These are phyloP conservation scores for Teleopsis dalmanni DNA, from an alignment of 1,140 invertebrate species.

Conservation along the genomic window DNA sequence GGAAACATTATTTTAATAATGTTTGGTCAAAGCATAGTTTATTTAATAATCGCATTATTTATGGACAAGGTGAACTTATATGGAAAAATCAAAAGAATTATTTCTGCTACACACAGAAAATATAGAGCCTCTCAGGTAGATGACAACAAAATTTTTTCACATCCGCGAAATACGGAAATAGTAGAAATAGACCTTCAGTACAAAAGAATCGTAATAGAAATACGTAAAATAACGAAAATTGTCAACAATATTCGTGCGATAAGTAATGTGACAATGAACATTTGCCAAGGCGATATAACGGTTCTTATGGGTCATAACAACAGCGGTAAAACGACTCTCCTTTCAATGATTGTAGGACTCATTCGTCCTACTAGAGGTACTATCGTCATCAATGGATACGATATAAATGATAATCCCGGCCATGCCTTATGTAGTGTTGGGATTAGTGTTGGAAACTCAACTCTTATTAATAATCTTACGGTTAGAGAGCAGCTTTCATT, in stretches of 20 bases:
- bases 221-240: neutral
- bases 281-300: conserved; percentile 55
- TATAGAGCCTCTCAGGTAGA: neutral
- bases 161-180: neutral
- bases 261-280: conserved; percentile 53
- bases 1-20: neutral
- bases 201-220: neutral
- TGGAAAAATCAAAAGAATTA: neutral
- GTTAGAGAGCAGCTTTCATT: conserved; percentile 1
- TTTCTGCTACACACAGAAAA: neutral
- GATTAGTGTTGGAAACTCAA: neutral
- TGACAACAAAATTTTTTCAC: neutral
- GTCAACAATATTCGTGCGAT: conserved; percentile 42
- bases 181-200: neutral
- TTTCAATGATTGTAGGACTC: conserved; percentile 70
- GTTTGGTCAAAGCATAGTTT: neutral
- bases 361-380: conserved; percentile 61
- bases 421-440: conserved; percentile 20
- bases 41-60: conserved; percentile 1
- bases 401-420: conserved; percentile 38
- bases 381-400: conserved; percentile 61
- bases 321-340: conserved; percentile 72
- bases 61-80: too few relatives aligned
- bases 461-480: neutral
- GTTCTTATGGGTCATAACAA: conserved; percentile 76